These are phyloP conservation scores for Spheniscus mendiculus DNA, from an alignment of 2,113 vertebrate species.

Conservation along the genomic window DNA sequence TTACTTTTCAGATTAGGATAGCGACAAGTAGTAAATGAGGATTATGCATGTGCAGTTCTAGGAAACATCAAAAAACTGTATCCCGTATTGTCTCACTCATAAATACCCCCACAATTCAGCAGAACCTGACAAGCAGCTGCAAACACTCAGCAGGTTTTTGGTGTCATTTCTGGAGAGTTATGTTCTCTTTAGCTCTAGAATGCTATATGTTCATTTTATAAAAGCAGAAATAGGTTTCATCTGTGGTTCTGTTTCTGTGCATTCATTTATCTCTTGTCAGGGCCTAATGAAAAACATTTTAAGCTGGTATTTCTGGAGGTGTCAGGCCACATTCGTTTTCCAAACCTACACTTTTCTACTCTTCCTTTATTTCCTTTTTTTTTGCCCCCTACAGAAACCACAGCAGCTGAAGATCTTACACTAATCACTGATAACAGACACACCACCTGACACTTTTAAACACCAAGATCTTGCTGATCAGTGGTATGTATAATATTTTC, in stretches of 20 bases:
- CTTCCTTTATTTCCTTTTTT: background rate
- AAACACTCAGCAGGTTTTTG: background rate
- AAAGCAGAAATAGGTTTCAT: background rate
- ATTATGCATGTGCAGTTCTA: background rate
- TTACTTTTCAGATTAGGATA: background rate
- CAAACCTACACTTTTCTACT: background rate
- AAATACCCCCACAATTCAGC: background rate
- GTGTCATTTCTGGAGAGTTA: background rate
- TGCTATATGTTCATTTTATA: background rate
- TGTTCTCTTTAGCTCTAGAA: background rate
- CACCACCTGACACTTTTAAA: background rate
- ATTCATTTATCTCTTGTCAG: background rate
- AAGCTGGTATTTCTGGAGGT: background rate
- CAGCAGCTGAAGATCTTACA: background rate
- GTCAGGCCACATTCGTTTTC: background rate
- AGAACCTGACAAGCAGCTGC: background rate
- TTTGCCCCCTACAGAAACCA: background rate
- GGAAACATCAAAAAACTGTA: background rate
- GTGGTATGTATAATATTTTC: background rate
- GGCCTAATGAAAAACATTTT: background rate
- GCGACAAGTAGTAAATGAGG: constrained; percentile 1
- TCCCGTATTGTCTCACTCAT: background rate
- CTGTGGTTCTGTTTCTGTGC: background rate
- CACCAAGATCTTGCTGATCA: background rate
- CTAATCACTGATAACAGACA: background rate